Evolutionary conservation across 2,888 invertebrate genomes (phyloP), one percentile per base, ranked within the genome.

Genomic region (Drosophila nr. perissopoda): DNA sequence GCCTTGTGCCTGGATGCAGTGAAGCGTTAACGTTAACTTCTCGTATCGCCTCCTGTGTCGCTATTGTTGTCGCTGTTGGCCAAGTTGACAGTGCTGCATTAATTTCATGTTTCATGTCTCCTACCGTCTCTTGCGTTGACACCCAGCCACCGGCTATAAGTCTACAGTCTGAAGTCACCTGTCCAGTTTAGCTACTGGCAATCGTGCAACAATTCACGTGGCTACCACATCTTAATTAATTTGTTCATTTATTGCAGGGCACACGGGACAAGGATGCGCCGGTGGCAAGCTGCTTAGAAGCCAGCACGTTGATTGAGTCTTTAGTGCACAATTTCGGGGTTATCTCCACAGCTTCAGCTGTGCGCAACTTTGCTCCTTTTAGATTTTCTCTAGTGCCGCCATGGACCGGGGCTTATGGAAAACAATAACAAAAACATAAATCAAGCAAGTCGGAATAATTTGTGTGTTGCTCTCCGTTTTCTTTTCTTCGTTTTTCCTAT

Each of bases 11-110:
- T 42, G 63, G 58, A 83, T 73, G 80, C 83, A 87, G 61, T 78
- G 90, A 86, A 88, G 87, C 85, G 88, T 83, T 89, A 88, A 85
- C 90, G 88, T 83, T 85, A 86, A 87, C 90, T 82, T 85, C 75
- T 83, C 86, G 67, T 78, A 80, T 76, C 73, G 75, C 74, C 90
- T 85, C 83, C 85, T 59, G 40, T 75, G n/a, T 21, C 21, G 40
- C 29, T 60, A 45, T 38, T 51, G 53, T 48, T 66, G 45, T 45
- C 62, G 38, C 29, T 38, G 49, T 61, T 74, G 68, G 42, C 33
- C 66, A 56, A 48, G 57, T 61, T 56, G 56, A 71, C 69, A 73
- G 63, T 49, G 67, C 82, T 83, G 88, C 87, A 83, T 83, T 83
- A 88, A 83, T 83, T 83, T 83, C 56, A 78, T 81, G 77, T 76